These are phyloP conservation scores for Centruroides sculpturatus DNA, from an alignment of 1,140 invertebrate genomes.

Conservation along the genomic window DNA sequence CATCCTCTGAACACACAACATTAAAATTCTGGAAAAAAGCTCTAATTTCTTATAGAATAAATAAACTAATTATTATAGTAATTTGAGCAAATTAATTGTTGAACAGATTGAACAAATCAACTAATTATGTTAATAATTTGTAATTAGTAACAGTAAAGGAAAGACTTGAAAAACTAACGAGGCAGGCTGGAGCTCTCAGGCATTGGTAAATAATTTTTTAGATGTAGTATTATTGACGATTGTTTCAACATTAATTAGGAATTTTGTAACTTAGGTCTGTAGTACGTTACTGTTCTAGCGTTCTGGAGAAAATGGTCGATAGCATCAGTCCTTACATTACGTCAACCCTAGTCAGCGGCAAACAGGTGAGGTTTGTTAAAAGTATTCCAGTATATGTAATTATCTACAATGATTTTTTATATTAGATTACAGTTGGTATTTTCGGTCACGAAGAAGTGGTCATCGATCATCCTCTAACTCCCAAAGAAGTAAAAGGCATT, in stretches of 20 bases:
- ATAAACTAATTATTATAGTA: too few species aligned
- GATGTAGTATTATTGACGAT: too few species aligned
- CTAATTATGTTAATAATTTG: background rate
- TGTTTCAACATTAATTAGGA: background rate
- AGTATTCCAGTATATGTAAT: too few species aligned
- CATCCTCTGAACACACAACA: too few species aligned
- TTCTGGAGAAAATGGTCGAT: constrained; percentile 87
- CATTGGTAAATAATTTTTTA: constrained; percentile 48
- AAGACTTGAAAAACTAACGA: constrained; percentile 19
- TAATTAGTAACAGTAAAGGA: constrained; percentile 19
- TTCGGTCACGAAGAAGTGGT: constrained; percentile 86
- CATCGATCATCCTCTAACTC: constrained; percentile 92
- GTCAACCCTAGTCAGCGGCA: constrained; percentile 88
- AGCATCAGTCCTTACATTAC: constrained; percentile 97
- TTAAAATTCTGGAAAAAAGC: too few species aligned
- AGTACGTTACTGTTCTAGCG: constrained; percentile 83
- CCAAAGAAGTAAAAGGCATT: constrained; percentile 68
- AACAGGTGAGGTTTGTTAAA: constrained; percentile 50
- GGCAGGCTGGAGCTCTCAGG: constrained; percentile 59
- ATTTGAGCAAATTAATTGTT: too few species aligned
- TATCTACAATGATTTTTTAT: too few species aligned
- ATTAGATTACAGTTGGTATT: constrained; percentile 80
- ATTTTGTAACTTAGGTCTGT: constrained; percentile 36
- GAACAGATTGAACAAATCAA: background rate
- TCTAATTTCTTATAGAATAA: too few species aligned